Percentiles rank a stretch among this genome's conserved stretches.
Conservation (phyloP, 2,888 invertebrate species). For the Eilema depressum region DNA sequence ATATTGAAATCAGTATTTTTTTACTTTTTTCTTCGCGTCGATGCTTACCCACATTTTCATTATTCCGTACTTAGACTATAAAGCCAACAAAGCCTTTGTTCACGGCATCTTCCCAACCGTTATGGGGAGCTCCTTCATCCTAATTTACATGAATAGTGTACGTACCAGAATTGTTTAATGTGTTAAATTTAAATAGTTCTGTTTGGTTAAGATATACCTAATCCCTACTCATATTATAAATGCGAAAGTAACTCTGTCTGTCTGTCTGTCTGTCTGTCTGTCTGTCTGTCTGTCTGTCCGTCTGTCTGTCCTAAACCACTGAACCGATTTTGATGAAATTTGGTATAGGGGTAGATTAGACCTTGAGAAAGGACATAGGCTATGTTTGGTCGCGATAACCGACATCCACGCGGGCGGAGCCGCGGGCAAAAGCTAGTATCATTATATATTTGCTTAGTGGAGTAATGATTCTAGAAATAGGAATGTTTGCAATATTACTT, state of each 20-base stretch:
- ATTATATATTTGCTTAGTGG: not conserved
- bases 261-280: no score
- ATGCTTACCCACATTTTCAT: slow-evolving; percentile 65
- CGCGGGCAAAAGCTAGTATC: no score
- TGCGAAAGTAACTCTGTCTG: no score
- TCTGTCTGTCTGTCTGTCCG: no score
- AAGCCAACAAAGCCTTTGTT: slow-evolving; percentile 70
- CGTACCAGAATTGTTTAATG: slow-evolving; percentile 53
- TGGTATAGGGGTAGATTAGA: no score
- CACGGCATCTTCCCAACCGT: slow-evolving; percentile 58
- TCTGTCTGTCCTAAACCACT: no score
- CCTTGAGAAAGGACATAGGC: no score
- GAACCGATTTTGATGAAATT: no score
- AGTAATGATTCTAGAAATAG: not conserved
- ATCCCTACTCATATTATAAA: no score
- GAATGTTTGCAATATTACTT: not conserved
- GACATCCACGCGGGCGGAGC: no score
- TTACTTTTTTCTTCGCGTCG: slow-evolving; percentile 51
- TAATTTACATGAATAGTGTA: slow-evolving; percentile 74
- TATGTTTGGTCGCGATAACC: no score
- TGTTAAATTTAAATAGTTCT: slow-evolving; percentile 56
- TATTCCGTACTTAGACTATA: slow-evolving; percentile 67
- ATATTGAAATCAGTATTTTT: slow-evolving; percentile 52
- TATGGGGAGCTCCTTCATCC: slow-evolving; percentile 63
- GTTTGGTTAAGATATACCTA: slow-evolving; percentile 16